Conservation (phyloP, 2,113 vertebrate genomes). For the Centropus bengalensis region DNA sequence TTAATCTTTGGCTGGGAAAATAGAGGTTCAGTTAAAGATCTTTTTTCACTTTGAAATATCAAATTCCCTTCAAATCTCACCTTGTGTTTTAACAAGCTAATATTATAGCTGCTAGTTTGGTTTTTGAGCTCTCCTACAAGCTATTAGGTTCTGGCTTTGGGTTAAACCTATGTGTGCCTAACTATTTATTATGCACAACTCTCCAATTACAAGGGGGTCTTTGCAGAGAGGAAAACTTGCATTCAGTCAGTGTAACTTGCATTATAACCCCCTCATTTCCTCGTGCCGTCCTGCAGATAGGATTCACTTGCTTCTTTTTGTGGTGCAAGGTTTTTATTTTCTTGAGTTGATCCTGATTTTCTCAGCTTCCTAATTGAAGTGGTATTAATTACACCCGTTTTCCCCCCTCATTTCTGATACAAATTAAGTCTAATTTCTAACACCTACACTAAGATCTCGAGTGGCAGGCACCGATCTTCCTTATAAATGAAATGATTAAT, state of each 20-base stretch:
- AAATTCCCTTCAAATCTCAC: not conserved
- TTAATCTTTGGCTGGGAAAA: not conserved
- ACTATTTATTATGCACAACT: not conserved
- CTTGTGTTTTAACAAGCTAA: not conserved
- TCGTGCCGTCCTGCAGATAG: not conserved
- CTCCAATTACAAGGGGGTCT: not conserved
- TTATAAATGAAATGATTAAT: not conserved
- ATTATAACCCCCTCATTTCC: not conserved
- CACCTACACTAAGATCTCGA: not conserved
- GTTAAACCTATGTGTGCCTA: not conserved
- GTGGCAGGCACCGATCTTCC: not conserved
- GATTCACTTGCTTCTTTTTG: not conserved
- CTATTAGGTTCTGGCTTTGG: not conserved
- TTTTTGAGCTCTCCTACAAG: not conserved
- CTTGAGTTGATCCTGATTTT: not conserved
- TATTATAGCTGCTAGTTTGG: not conserved
- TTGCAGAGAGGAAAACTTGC: not conserved
- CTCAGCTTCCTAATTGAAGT: not conserved
- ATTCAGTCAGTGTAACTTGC: not conserved
- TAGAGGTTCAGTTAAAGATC: not conserved
- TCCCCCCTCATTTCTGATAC: not conserved
- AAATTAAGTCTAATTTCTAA: conserved; percentile 28
- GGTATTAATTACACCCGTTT: not conserved
- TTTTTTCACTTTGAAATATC: not conserved
- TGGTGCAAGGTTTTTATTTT: not conserved